These are phyloP conservation scores for Aldabrachelys gigantea DNA, from an alignment of 2,113 vertebrate genomes.

Conservation along the genomic window DNA sequence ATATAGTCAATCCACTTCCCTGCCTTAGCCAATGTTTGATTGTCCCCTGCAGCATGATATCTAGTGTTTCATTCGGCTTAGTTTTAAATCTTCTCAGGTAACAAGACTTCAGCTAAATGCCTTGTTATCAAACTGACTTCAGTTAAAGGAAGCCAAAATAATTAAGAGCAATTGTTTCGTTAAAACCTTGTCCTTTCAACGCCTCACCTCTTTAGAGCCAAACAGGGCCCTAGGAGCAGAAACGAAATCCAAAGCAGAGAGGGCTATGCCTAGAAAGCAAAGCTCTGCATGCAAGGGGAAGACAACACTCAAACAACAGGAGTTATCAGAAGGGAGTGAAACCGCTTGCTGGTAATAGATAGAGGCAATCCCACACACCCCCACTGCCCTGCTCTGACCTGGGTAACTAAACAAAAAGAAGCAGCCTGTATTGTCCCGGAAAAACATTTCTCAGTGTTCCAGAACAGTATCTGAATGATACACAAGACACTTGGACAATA, in stretches of 20 bases:
- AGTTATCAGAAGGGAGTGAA: not conserved
- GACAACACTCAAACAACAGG: not conserved
- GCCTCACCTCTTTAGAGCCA: not conserved
- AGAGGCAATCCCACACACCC: not conserved
- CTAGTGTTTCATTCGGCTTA: not conserved
- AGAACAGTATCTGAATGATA: not conserved
- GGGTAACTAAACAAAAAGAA: not conserved
- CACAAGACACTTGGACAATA: not conserved
- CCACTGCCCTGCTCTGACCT: not conserved
- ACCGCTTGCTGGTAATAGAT: not conserved
- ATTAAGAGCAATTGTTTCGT: not conserved
- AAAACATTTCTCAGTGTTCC: not conserved
- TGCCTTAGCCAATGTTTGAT: not conserved
- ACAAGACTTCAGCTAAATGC: not conserved
- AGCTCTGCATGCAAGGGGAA: not conserved
- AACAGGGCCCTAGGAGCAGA: not conserved
- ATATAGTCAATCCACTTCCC: not conserved
- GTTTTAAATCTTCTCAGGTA: fast-evolving
- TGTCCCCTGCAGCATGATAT: not conserved
- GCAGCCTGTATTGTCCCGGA: not conserved
- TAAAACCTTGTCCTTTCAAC: not conserved
- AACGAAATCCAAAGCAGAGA: not conserved
- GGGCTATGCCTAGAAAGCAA: not conserved
- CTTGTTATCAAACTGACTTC: not conserved
- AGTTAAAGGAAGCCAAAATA: not conserved